A percentile compares a stretch with the other conserved stretches of the same genome.
Evolutionary conservation across 1,140 invertebrate species (phyloP).

Genomic region (Neodiprion fabricii): DNA sequence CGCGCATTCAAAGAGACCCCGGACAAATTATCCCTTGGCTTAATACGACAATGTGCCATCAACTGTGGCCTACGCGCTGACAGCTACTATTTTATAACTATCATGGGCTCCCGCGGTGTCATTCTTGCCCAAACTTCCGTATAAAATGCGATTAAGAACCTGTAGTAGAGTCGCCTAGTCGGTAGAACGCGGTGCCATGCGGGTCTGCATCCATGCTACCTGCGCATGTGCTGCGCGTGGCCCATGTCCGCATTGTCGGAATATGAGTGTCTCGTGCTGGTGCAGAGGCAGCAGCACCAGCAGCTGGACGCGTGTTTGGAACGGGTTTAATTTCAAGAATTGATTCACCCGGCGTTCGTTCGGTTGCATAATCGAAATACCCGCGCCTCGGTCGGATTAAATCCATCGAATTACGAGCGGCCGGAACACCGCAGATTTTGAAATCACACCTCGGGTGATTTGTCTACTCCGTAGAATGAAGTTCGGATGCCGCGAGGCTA

Average conservation of each 20-base stretch:
- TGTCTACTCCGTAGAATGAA: neutral
- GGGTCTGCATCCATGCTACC: neutral
- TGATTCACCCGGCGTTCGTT: too few relatives aligned
- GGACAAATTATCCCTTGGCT: constrained; percentile 43
- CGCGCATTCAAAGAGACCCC: constrained; percentile 26
- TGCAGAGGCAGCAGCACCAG: too few relatives aligned
- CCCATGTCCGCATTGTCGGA: too few relatives aligned
- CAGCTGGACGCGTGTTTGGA: too few relatives aligned
- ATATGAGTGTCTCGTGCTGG: too few relatives aligned
- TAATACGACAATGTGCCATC: constrained; percentile 45
- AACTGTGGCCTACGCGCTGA: constrained; percentile 50
- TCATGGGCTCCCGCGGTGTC: constrained; percentile 9
- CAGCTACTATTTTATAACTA: constrained; percentile 43
- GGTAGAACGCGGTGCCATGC: neutral
- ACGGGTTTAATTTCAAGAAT: too few relatives aligned
- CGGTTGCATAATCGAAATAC: too few relatives aligned
- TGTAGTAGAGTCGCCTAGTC: neutral
- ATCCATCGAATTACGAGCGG: neutral
- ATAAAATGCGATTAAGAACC: constrained; percentile 3
- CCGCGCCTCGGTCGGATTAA: neutral
- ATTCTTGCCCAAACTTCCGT: constrained; percentile 3
- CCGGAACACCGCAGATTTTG: neutral
- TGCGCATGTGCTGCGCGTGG: neutral
- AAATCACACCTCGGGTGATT: neutral
- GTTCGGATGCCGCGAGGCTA: neutral